Evolutionary conservation across 2,797 vertebrate genomes (phyloP).

Genomic region (Myotis findleyi): DNA sequence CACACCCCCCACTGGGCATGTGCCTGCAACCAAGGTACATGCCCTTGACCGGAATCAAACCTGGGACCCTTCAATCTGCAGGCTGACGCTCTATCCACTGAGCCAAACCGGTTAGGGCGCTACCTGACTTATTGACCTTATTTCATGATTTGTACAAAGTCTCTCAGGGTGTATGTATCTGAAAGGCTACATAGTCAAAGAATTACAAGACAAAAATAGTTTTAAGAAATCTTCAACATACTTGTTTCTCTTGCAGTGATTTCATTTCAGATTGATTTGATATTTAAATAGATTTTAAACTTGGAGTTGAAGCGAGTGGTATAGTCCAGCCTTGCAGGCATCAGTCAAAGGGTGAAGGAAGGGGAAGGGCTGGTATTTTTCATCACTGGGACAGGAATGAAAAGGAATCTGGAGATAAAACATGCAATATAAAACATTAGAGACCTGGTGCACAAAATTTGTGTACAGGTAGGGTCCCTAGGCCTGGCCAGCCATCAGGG

Average conservation of each 20-base stretch:
- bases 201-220: background rate
- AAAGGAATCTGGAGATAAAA: background rate
- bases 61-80: no score
- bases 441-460: no score
- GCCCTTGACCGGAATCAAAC: no score
- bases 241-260: constrained; percentile 55
- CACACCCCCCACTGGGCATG: no score
- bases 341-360: background rate
- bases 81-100: no score
- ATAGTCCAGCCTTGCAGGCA: background rate
- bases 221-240: background rate
- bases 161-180: background rate
- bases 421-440: background rate
- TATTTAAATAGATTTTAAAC: background rate
- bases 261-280: constrained; percentile 57
- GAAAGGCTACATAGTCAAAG: background rate
- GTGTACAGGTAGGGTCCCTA: no score
- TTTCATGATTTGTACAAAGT: constrained; percentile 14
- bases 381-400: no score
- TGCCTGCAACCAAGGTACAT: no score
- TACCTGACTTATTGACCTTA: background rate
- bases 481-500: no score
- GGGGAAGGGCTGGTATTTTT: background rate
- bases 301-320: background rate
- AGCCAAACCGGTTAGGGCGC: no score